Base-by-base conservation (phyloP, 2,113 vertebrate species). In the Beaufortia kweichowensis region DNA sequence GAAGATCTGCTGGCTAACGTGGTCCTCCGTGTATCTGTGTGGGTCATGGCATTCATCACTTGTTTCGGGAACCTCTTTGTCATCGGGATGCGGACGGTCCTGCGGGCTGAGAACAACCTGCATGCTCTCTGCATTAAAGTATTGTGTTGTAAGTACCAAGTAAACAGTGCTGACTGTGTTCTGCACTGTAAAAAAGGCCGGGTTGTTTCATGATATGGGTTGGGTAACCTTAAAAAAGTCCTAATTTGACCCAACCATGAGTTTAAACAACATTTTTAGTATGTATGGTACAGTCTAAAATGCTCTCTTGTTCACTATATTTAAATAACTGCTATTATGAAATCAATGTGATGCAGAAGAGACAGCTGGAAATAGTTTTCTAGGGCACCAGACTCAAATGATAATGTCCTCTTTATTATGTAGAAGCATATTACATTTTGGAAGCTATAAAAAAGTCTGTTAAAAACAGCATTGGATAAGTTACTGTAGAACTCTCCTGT, bases 51-150 rank as follows among this genome's bases (percentile, higher is more conserved):
- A 79, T 92, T 92, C 85, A 88, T 94, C 68, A 95, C 91, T 43
- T 93, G 92, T 88, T 94, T 95, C 35, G 93, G 94, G 56, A 95
- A 95, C 84, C 86, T 95, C 79, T 91, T 94, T 55, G 91, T 95
- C 68, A 95, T 94, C 67, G 91, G 92, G 77, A 95, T 94, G 93
- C 91, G 93, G 79, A 95, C 92, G 0, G 83, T 93, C 82, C 91
- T 96, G 81, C 90, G 90, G 65, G 91, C 93, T 1, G 94, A 96
- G 87, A 95, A 95, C 76, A 91, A 89, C 46, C 91, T 85, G 39
- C 92, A 94, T 11, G 91, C 93, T 3, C 87, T 85, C 80, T 94
- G 93, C 87, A 95, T 95, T 85, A 96, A 95, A 88, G 90, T 93
- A 81, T 90, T 95, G 41, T 95, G 93, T 82, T 96, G 92, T 93